Conservation (phyloP, 2,797 vertebrate species). For the Argyrosomus regius region DNA sequence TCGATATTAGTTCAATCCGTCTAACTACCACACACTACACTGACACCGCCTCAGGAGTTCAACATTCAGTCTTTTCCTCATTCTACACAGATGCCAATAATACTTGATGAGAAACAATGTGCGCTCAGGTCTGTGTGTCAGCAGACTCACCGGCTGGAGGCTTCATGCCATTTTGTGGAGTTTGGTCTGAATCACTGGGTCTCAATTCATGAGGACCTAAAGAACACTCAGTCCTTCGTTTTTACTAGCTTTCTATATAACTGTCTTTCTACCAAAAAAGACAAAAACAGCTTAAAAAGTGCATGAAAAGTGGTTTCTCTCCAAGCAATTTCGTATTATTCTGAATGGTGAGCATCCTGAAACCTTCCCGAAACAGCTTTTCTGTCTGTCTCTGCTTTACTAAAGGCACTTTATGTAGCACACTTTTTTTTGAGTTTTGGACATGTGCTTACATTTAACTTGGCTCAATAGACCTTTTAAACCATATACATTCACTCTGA, state of each 20-base stretch:
- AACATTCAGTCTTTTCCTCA: slow-evolving; percentile 7
- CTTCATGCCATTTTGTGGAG: slow-evolving; percentile 8
- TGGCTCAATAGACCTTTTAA: not conserved
- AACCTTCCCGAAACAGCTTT: not conserved
- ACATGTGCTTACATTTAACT: not conserved
- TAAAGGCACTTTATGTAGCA: not conserved
- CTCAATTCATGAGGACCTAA: not conserved
- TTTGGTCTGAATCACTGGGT: slow-evolving; percentile 11
- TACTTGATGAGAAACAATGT: slow-evolving; percentile 43
- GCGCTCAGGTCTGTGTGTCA: slow-evolving; percentile 10
- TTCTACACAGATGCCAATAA: slow-evolving; percentile 30
- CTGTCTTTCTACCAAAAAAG: not conserved
- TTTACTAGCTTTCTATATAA: not conserved
- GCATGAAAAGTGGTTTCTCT: not conserved
- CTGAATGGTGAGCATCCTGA: not conserved
- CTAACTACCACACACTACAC: slow-evolving; percentile 6
- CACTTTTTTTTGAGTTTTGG: not conserved
- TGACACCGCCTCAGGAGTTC: slow-evolving; percentile 8
- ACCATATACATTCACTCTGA: not conserved
- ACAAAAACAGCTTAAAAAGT: not conserved
- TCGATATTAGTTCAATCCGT: slow-evolving; percentile 40
- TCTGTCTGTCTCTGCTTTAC: not conserved
- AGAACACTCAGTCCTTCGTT: not conserved
- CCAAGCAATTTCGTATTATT: not conserved
- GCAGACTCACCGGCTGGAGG: not conserved